phyloP scores from a whole-genome alignment of 2,888 invertebrate species.

The Leptothorax acervorum region DNA sequence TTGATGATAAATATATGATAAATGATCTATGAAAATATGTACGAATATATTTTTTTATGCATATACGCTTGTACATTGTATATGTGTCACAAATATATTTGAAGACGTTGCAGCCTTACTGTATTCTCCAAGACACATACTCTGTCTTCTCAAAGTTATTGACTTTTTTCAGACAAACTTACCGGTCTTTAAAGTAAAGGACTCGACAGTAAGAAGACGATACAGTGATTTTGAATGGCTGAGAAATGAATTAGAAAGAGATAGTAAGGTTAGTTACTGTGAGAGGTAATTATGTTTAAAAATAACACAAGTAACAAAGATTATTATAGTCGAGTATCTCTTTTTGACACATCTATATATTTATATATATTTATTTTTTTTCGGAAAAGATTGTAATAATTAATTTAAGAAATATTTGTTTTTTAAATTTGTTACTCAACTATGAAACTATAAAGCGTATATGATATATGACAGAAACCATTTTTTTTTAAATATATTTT shows the following conservation, averaged over 20 bases:
- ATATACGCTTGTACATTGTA: neutral
- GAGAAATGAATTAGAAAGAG: slow-evolving; percentile 98
- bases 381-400: neutral
- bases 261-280: slow-evolving; percentile 93
- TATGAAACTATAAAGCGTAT: too few species aligned
- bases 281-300: slow-evolving; percentile 1
- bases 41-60: neutral
- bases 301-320: neutral
- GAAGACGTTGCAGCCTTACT: neutral
- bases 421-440: neutral
- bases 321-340: neutral
- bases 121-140: neutral
- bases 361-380: neutral
- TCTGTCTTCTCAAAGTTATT: neutral
- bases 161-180: slow-evolving; percentile 96
- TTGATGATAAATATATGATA: neutral
- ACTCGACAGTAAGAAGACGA: slow-evolving; percentile 97
- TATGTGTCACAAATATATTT: neutral
- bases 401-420: neutral
- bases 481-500: neutral
- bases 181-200: slow-evolving; percentile 99
- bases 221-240: slow-evolving; percentile 99
- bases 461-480: too few species aligned
- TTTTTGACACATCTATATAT: neutral
- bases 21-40: neutral